phyloP scores from a whole-genome alignment of 2,888 invertebrate genomes.

The Dimorphilus gyrociliatus region DNA sequence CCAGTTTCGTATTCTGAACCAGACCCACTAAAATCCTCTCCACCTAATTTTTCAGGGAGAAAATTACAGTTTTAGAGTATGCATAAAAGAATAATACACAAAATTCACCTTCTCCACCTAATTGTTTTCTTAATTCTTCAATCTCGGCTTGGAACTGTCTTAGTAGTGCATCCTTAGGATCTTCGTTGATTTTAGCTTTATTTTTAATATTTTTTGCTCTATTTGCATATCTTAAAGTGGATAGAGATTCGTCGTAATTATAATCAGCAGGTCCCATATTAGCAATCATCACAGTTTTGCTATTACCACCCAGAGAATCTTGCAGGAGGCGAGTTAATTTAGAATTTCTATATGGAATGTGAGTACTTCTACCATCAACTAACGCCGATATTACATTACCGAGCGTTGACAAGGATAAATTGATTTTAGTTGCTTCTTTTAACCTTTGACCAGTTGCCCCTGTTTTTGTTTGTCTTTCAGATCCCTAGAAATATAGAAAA shows the following conservation, averaged over 20 bases:
- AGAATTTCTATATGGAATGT: constrained; percentile 94
- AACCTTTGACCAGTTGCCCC: constrained; percentile 79
- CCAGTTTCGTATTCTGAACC: too few species aligned
- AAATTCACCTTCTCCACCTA: constrained; percentile 48
- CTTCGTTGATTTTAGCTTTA: constrained; percentile 84
- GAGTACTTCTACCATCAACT: constrained; percentile 88
- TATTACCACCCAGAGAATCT: constrained; percentile 88
- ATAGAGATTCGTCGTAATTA: constrained; percentile 92
- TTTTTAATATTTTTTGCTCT: constrained; percentile 95
- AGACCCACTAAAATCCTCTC: too few species aligned
- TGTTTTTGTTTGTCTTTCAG: constrained; percentile 89
- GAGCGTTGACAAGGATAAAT: constrained; percentile 83
- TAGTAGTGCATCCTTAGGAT: constrained; percentile 86
- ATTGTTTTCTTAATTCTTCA: constrained; percentile 66
- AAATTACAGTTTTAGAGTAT: too few species aligned
- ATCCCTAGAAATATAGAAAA: constrained; percentile 52
- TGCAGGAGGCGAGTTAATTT: constrained; percentile 71
- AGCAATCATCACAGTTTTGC: constrained; percentile 51
- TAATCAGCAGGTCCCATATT: constrained; percentile 89
- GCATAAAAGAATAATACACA: too few species aligned
- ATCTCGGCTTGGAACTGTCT: constrained; percentile 93
- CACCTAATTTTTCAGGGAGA: too few species aligned
- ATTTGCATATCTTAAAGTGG: constrained; percentile 87
- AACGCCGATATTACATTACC: constrained; percentile 96
- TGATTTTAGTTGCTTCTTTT: constrained; percentile 93